Base-by-base conservation (phyloP, 2,113 vertebrate species). In the Galbula dea region DNA sequence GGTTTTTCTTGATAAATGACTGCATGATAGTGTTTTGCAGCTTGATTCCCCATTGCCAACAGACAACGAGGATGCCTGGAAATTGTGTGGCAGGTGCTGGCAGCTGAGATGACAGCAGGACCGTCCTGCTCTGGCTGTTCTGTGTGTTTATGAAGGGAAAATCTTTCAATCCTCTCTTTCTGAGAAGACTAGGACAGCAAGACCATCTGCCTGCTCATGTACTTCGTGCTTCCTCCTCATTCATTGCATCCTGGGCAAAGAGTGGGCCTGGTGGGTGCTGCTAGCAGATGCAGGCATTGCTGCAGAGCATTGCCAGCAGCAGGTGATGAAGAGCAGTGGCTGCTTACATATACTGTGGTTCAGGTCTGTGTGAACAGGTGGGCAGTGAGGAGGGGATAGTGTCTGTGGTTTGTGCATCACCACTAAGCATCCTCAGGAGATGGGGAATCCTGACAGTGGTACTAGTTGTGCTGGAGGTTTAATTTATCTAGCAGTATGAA, bases 181-280 rank as follows among this genome's bases (percentile, higher is more conserved):
- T 49, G 55, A 83, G 66, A 45, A 54, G 24, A 22, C 17, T 36
- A 5, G n/a, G 71, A 43, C n/a, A 52, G 16, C 12, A 41, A 45
- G 57, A 43, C 37, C 37, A 8, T 45, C 34, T 66, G 36, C 9
- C 8, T 81, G 32, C 30, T 90, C 4, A 4, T 41, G 20, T 10
- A 7, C 27, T 20, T 0, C 0, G 17, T 32, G n/a, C 45, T 83
- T 5, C 21, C 10, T 89, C 10, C n/a, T 82, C 0, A 0, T 59
- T 80, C 61, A 62, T 59, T 61, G 16, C 45, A n/a, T 39, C 46
- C 76, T 32, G 34, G 30, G 61, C 61, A 62, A 36, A 66, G 46
- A 30, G 18, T 9, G 59, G 68, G 10, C 36, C 36, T 58, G n/a
- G 36, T 2, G 49, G 21, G 49, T 52, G 63, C 79, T 46, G 45